Base-by-base conservation (phyloP, 2,797 vertebrate species). In the Oceanodroma leucorhoa region DNA sequence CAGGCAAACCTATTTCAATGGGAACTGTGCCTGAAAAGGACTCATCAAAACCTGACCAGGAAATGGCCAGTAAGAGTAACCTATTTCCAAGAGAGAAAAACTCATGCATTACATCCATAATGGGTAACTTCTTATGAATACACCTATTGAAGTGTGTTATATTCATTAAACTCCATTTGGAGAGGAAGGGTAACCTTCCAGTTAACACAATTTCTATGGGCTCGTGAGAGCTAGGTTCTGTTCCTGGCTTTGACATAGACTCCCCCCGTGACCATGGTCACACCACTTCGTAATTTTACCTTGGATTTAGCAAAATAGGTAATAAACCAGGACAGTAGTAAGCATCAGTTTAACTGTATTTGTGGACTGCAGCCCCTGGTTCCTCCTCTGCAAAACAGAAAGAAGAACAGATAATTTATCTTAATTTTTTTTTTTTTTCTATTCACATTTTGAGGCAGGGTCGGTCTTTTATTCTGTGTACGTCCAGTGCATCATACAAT, bases 31-130 rank as follows among this genome's bases (percentile, higher is more conserved):
- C 95, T 97, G 96, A 97, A 96, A 97, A 62, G 70, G 87, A 92
- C 95, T 95, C 96, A 96, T 96, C 95, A 95, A 97, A 96, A 97
- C 92, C 95, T 96, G 95, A 94, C 95, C 94, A 97, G 94, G 95
- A 97, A 96, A 94, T 97, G 95, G 89, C 95, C 92, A 93, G 94
- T 96, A 96, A 96, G 84, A 96, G 95, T 71, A 88, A 97, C 92
- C 36, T 70, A 95, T 90, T 97, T 97, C 93, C 95, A 95, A 93
- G 95, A 96, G 92, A 95, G 96, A 96, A 96, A 97, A 97, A 94
- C 91, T 96, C 95, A 80, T 88, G 69, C 76, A 96, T 96, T 96
- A 96, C 94, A 79, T 93, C 96, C 91, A 94, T 95, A 95, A 91
- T 96, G 94, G 95, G 94, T 77, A 95, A 93, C 94, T 95, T 95